Base-by-base conservation (phyloP, 2,113 vertebrate genomes). In the Benitochromis conjunctus region DNA sequence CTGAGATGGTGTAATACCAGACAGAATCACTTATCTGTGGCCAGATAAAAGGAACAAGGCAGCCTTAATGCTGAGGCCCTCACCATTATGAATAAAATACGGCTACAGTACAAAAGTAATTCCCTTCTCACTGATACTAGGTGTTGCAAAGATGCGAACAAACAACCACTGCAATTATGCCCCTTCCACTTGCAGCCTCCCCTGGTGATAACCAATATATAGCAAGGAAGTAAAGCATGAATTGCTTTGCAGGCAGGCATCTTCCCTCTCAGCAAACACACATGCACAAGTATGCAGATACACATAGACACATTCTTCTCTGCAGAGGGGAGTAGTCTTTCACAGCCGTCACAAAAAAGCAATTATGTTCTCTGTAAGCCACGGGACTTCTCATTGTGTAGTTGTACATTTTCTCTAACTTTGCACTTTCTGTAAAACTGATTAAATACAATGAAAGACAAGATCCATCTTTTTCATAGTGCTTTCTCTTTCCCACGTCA, bases 121-220 rank as follows among this genome's bases (percentile, higher is more conserved):
- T 87, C 82, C 83, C 76, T 78, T 43, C 69, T 82, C 64, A 13
- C 41, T 80, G 71, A 87, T 43, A 31, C 26, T 11, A 21, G 83
- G 78, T 69, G 79, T 81, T 83, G 43, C 58, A 58, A 85, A 81
- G 62, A 83, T 38, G 38, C 83, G 71, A 71, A 88, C 93, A 91
- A 92, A 94, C 94, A 91, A 84, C 82, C 56, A 46, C 87, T 10
- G 77, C 93, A 95, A 92, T 92, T 91, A 91, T 91, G 69, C 60
- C 69, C 77, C 89, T 81, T 88, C 56, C 85, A 66, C 74, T 21
- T 41, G 90, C 90, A 89, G 87, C 89, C 85, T 83, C 86, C 92
- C 88, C 86, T 79, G 86, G 87, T 82, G 90, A 93, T 62, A 90
- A 86, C 54, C 19, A 31, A 78, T n/a, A 46, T 80, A 66, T 77